Evolutionary conservation across 1,140 invertebrate genomes (phyloP), one percentile per base, ranked within the genome.

Genomic region (Melipona quadrifasciata): DNA sequence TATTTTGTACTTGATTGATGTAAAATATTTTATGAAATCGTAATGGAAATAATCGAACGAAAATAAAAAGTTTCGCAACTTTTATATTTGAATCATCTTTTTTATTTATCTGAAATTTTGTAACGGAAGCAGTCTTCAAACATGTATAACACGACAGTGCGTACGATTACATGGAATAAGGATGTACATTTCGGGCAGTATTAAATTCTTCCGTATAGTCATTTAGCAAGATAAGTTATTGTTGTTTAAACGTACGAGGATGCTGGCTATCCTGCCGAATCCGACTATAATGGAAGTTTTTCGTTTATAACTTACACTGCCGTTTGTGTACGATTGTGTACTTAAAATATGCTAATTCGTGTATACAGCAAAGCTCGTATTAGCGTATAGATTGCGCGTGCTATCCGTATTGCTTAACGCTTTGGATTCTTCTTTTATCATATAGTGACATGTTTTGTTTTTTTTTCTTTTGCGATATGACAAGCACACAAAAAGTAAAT

Each of bases 101-200:
- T 93, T 92, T 90, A 88, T 94, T 93, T 90, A 93, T 94, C 91
- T 86, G 93, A 92, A 91, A 92, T 93, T 91, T 94, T 93, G 88
- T 92, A 93, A 93, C 92, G 93, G 93, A 94, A 94, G 93, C 93
- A 94, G 93, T 94, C 93, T 94, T 94, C 91, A 93, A 93, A 94
- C 92, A 92, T 93, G 90, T 93, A 91, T 92, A 92, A 93, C 92
- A 93, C 91, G 90, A 91, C 87, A 86, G 85, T 92, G 92, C 89
- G 89, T 91, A 91, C 87, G 88, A 89, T 92, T 91, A 92, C 78
- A 89, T 93, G 91, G 90, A 93, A 93, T 92, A 91, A 90, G 87
- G 84, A 82, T 68, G 74, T 81, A 77, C 77, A 79, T 89, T 16
- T 77, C 80, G 86, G 31, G 72, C 58, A 85, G 77, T 71, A 31